Evolutionary conservation across 2,797 vertebrate species (phyloP).

Genomic region (Somateria mollissima): DNA sequence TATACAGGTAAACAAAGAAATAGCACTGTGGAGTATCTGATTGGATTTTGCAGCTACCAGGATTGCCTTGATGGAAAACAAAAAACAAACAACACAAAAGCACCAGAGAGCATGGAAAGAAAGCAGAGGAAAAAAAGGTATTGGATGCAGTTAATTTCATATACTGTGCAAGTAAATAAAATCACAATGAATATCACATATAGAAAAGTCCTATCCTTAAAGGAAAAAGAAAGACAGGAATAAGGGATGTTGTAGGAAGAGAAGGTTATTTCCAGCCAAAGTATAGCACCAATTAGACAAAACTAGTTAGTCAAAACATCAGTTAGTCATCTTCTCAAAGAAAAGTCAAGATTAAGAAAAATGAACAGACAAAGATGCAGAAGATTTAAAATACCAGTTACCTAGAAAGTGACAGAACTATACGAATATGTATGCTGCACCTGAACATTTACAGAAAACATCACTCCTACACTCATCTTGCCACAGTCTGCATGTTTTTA

Average conservation of each 20-base stretch:
- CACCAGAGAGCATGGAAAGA: background rate
- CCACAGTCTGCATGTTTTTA: background rate
- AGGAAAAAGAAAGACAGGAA: background rate
- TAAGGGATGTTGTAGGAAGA: background rate
- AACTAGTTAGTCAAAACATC: background rate
- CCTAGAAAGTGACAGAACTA: background rate
- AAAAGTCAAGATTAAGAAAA: slow-evolving; percentile 8
- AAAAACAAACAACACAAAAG: background rate
- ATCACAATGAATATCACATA: background rate
- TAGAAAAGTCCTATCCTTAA: background rate
- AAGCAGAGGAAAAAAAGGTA: background rate
- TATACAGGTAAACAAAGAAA: background rate
- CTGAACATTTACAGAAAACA: background rate
- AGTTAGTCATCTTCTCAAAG: slow-evolving; percentile 3
- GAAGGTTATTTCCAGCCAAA: background rate
- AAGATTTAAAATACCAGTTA: background rate
- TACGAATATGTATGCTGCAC: background rate
- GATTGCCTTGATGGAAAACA: background rate
- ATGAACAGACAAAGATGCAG: background rate
- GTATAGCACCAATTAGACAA: background rate
- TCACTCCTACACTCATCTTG: background rate
- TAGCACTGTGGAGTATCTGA: background rate
- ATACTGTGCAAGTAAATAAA: background rate
- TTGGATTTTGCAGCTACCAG: background rate
- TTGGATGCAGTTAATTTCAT: background rate